phyloP scores from a whole-genome alignment of 2,797 vertebrate genomes.

The Taeniopygia guttata region DNA sequence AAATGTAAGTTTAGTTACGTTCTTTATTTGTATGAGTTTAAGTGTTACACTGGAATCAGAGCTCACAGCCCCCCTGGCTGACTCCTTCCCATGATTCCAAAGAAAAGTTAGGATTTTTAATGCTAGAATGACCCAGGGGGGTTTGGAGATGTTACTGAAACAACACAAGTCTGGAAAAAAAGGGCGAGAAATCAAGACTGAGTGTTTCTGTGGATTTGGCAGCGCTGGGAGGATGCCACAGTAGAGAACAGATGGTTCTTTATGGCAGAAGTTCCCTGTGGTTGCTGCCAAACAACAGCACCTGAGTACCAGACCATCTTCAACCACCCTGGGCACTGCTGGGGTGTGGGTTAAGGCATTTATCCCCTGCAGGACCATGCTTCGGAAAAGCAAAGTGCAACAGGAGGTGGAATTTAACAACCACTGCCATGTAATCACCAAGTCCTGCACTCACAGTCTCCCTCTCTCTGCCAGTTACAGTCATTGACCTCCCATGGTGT shows the following conservation, averaged over 20 bases:
- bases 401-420: not conserved
- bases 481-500: accelerated
- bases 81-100: not conserved
- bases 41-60: not conserved
- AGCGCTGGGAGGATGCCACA: not conserved
- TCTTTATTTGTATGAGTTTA: not conserved
- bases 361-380: not conserved
- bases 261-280: not conserved
- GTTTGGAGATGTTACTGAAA: not conserved
- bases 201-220: not conserved
- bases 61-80: not conserved
- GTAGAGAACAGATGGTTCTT: not conserved
- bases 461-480: not conserved
- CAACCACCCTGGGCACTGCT: not conserved
- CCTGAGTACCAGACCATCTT: not conserved
- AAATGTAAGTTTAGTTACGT: not conserved
- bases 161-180: not conserved
- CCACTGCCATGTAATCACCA: not conserved
- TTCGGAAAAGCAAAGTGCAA: not conserved
- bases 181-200: accelerated
- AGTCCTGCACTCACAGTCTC: not conserved
- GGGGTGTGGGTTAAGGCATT: not conserved
- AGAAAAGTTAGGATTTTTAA: not conserved
- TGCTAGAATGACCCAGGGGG: not conserved
- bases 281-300: not conserved